Conservation (phyloP, 2,113 vertebrate genomes). For the Atrichornis clamosus region DNA sequence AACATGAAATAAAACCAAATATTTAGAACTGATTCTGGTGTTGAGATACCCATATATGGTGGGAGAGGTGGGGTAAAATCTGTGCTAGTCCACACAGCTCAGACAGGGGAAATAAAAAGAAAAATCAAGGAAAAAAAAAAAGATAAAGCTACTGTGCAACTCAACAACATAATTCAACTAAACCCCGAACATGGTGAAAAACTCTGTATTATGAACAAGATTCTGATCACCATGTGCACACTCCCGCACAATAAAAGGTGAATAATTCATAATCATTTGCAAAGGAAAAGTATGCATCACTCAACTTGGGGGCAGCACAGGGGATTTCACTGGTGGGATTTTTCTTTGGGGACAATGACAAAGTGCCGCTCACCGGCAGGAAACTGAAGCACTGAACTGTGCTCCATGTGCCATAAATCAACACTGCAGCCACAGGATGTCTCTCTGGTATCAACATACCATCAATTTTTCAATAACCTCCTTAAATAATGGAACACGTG, state of each 20-base stretch:
- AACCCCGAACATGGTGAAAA: constrained; percentile 26
- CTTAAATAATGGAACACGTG: constrained; percentile 85
- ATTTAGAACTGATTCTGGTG: neutral
- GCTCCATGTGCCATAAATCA: constrained; percentile 73
- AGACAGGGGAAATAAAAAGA: neutral
- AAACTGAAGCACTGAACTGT: constrained; percentile 77
- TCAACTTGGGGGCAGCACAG: constrained; percentile 60
- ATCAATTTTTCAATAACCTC: constrained; percentile 76
- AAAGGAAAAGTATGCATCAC: constrained; percentile 69
- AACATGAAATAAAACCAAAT: neutral
- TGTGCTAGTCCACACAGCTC: neutral
- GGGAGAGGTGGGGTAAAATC: neutral
- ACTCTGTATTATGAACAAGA: constrained; percentile 38
- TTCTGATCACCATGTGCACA: constrained; percentile 52
- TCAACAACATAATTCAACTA: constrained; percentile 29
- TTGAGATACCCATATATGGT: neutral
- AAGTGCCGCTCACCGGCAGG: constrained; percentile 64
- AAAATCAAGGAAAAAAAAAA: neutral
- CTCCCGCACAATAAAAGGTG: constrained; percentile 71
- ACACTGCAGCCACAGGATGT: constrained; percentile 71
- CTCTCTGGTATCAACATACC: constrained; percentile 80
- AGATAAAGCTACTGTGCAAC: neutral
- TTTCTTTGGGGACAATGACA: constrained; percentile 73
- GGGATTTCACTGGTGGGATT: constrained; percentile 70
- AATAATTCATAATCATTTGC: constrained; percentile 81